Conservation (phyloP, 2,113 vertebrate species). For the Eublepharis macularius region DNA sequence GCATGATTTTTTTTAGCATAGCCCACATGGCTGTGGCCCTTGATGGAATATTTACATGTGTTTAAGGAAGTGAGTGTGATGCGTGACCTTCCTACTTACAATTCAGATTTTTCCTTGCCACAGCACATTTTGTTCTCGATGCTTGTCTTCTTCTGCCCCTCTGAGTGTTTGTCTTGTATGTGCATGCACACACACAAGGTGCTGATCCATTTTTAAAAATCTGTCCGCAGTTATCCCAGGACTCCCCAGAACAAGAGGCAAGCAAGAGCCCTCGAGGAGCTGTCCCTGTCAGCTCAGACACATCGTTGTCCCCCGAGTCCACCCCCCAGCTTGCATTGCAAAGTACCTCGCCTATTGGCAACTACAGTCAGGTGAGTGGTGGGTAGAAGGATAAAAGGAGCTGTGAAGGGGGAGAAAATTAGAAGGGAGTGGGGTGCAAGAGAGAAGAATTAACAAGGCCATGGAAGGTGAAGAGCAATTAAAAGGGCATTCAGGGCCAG, state of each 20-base stretch:
- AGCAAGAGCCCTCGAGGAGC: constrained; percentile 80
- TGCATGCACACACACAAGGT: constrained; percentile 14
- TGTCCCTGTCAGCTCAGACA: constrained; percentile 74
- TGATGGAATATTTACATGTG: no score
- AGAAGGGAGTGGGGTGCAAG: not conserved
- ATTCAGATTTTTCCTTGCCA: not conserved
- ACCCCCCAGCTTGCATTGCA: constrained; percentile 75
- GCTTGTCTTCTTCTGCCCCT: not conserved
- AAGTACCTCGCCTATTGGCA: constrained; percentile 73
- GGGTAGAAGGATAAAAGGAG: no score
- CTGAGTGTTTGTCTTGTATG: no score
- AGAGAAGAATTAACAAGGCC: not conserved
- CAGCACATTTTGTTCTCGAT: not conserved
- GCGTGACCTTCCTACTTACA: not conserved
- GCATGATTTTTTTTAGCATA: not conserved
- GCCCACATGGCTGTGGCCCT: no score
- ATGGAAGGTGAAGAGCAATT: not conserved
- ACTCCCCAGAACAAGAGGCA: constrained; percentile 81
- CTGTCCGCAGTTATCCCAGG: constrained; percentile 74
- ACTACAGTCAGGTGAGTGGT: constrained; percentile 76
- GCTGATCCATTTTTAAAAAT: constrained; percentile 29
- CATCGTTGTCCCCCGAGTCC: constrained; percentile 76
- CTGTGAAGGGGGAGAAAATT: not conserved
- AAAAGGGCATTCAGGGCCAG: not conserved
- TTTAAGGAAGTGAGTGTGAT: not conserved